Percentiles rank a stretch among this genome's conserved stretches.
These are phyloP conservation scores for Cyanoderma ruficeps DNA, from an alignment of 2,113 vertebrate genomes.

Conservation along the genomic window DNA sequence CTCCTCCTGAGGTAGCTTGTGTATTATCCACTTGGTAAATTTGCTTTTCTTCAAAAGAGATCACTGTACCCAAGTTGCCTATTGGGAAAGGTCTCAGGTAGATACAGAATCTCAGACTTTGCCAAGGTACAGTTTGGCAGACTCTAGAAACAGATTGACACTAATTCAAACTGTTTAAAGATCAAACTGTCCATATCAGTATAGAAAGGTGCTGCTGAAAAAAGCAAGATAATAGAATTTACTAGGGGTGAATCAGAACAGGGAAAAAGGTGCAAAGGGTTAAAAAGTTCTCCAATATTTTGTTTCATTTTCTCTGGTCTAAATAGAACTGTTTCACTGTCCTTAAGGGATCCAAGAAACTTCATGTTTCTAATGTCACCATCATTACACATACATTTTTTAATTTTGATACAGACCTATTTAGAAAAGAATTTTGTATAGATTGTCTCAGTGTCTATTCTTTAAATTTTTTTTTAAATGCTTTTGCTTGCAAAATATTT, in stretches of 20 bases:
- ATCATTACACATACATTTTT: not conserved
- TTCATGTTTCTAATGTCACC: not conserved
- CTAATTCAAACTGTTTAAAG: not conserved
- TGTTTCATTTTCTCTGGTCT: not conserved
- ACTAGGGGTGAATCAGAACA: not conserved
- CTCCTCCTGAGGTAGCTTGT: not conserved
- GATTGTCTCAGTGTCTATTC: not conserved
- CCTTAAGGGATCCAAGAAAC: not conserved
- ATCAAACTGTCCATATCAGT: not conserved
- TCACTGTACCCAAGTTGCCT: not conserved
- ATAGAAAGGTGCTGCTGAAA: not conserved
- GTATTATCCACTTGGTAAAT: not conserved
- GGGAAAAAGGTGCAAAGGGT: not conserved
- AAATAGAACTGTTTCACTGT: not conserved
- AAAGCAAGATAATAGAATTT: not conserved
- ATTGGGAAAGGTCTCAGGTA: not conserved
- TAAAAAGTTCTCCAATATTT: not conserved
- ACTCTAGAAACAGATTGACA: not conserved
- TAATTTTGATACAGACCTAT: not conserved
- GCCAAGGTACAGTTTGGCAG: not conserved
- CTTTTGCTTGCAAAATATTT: not conserved
- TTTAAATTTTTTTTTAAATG: not conserved
- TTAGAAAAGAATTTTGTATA: not conserved
- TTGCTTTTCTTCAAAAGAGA: not conserved
- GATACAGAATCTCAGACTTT: not conserved